A percentile compares a stretch with the other conserved stretches of the same genome.
These are phyloP conservation scores for Drosophila dives DNA, from an alignment of 2,888 invertebrate species.

Conservation along the genomic window DNA sequence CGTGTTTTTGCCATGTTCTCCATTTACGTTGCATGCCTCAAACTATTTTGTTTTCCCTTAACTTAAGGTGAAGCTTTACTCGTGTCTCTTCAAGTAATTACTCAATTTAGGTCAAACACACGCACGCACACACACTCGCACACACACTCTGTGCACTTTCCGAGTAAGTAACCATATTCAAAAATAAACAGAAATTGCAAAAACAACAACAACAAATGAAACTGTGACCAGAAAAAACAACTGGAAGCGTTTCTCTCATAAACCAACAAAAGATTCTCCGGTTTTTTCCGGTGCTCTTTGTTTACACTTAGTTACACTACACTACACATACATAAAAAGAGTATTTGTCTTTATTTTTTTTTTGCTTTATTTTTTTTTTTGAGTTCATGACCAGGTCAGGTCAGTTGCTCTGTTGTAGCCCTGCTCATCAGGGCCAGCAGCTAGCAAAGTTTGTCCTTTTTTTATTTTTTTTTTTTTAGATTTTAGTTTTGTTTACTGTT, in stretches of 20 bases:
- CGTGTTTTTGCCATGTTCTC: neutral
- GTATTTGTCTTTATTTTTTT: conserved; percentile 13
- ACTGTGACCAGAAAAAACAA: neutral
- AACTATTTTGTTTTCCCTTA: neutral
- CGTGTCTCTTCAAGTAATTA: conserved; percentile 17
- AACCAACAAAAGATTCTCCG: conserved; percentile 48
- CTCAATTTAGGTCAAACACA: conserved; percentile 6
- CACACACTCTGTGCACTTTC: neutral
- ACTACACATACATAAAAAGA: conserved; percentile 16
- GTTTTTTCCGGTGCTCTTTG: conserved; percentile 54
- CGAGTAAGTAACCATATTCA: conserved; percentile 10
- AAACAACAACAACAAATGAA: conserved; percentile 3
- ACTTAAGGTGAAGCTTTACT: neutral
- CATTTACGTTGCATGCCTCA: neutral
- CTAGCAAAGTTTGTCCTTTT: conserved; percentile 8
- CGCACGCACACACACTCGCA: neutral
- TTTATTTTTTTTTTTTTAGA: neutral
- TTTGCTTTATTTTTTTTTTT: conserved; percentile 9
- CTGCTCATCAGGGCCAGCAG: conserved; percentile 28
- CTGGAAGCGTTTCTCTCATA: conserved; percentile 5
- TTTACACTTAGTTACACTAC: conserved; percentile 56
- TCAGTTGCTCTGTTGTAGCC: conserved; percentile 32
- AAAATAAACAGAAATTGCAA: conserved; percentile 45
- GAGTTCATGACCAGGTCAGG: conserved; percentile 35
- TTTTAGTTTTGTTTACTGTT: conserved; percentile 23